phyloP scores from a whole-genome alignment of 2,113 vertebrate genomes.

The Carassius gibelio region DNA sequence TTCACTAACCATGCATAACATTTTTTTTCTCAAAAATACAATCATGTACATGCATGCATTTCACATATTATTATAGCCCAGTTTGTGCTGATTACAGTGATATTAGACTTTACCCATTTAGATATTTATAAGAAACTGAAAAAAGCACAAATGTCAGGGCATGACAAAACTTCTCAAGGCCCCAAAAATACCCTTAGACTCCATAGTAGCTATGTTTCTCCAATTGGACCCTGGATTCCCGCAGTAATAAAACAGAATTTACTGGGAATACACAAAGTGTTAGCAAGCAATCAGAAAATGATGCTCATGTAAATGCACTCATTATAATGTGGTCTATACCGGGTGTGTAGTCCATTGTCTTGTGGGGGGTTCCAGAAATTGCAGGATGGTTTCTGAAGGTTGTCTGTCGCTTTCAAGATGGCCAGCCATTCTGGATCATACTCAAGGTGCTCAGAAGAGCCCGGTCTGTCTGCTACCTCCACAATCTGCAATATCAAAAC shows the following conservation, averaged over 20 bases:
- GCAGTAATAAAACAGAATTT: not conserved
- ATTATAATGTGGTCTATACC: conserved; percentile 21
- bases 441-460: conserved; percentile 82
- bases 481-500: conserved; percentile 71
- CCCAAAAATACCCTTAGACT: too few species aligned
- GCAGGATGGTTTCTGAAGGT: conserved; percentile 79
- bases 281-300: not conserved
- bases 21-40: too few species aligned
- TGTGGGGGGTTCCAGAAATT: conserved; percentile 88
- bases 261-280: not conserved
- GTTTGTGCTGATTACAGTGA: too few species aligned
- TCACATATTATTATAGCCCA: too few species aligned
- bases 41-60: too few species aligned
- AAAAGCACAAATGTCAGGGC: too few species aligned
- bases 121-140: too few species aligned
- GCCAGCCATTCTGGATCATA: conserved; percentile 96
- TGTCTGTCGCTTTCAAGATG: conserved; percentile 85
- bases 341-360: conserved; percentile 85
- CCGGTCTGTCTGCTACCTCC: conserved; percentile 86
- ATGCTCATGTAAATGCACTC: not conserved
- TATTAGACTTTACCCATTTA: too few species aligned
- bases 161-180: too few species aligned
- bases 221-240: too few species aligned
- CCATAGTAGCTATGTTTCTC: too few species aligned
- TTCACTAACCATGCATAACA: too few species aligned